Evolutionary conservation across 2,113 vertebrate genomes (phyloP), one percentile per base, ranked within the genome.

Genomic region (Connochaetes taurinus): DNA sequence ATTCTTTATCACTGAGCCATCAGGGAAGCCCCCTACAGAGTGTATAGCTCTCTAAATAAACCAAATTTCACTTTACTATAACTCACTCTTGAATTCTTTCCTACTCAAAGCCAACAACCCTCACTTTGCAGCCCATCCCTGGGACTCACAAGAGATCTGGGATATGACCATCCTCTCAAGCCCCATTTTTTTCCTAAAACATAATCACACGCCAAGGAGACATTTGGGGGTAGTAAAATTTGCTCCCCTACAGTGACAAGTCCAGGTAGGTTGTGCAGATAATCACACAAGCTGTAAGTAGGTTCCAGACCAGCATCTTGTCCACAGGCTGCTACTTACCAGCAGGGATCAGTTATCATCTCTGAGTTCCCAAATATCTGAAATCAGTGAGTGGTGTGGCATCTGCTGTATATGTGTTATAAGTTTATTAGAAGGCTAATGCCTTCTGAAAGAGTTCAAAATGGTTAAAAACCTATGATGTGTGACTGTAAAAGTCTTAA

Each of bases 381-480:
- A 55, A 47, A 52, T 47, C 43, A 71, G n/a, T 36, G 64, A 33
- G 36, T 52, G 9, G 58, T 87, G 45, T 27, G 47, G 16, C 27
- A 21, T 47, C 27, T 64, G 25, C 2, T 62, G 0, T 84, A 74
- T 0, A 8, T 3, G 21, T 47, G 4, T 62, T 60, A 3, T 6
- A 87, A 36, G 8, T 86, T 87, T 87, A 50, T 55, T 33, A 25
- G 23, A 64, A 67, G 21, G 36, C 31, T 47, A 74, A 89, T 21
- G 5, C 13, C 58, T 58, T 58, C 17, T 82, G 23, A 43, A 96
- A 96, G 36, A 95, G 60, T 57, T 31, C 12, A 74, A 52, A 55
- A 29, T 2, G 47, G 9, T 67, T 84, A 71, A 81, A 92, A 90
- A 29, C 6, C 25, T 85, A 5, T 19, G 14, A 89, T 33, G 7